Evolutionary conservation across 2,113 vertebrate genomes (phyloP).

Genomic region (Athene cunicularia): DNA sequence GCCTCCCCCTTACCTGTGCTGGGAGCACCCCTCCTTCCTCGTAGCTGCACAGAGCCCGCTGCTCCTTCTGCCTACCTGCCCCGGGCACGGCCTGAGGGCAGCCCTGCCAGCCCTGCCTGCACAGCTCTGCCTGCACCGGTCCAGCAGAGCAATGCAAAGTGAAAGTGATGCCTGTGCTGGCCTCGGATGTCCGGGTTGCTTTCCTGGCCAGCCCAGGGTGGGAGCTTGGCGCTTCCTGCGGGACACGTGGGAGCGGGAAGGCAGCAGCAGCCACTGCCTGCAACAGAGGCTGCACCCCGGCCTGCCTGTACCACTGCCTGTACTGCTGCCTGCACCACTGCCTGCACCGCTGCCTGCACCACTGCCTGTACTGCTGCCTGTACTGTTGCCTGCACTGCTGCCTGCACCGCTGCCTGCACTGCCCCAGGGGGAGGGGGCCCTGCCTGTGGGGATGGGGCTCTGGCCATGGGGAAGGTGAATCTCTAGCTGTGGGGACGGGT

Average conservation of each 20-base stretch:
- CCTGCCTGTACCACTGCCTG: neutral
- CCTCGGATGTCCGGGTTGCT: neutral
- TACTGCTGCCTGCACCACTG: too few species aligned
- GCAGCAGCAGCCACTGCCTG: neutral
- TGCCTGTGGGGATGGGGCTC: neutral
- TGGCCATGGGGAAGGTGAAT: neutral
- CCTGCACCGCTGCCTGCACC: too few species aligned
- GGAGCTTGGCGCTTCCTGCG: neutral
- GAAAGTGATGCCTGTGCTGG: neutral
- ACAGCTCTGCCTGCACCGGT: neutral
- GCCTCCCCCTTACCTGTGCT: neutral
- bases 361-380: too few species aligned
- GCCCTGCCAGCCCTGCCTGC: neutral
- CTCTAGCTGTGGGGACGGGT: too few species aligned
- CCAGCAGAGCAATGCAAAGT: neutral
- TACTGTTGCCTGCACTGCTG: too few species aligned
- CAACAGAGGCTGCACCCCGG: neutral
- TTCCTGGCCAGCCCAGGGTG: neutral
- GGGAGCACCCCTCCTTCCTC: neutral
- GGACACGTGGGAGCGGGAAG: neutral
- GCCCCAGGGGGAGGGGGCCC: too few species aligned
- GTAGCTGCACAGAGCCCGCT: neutral
- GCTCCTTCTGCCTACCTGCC: too few species aligned
- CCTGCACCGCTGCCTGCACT: neutral
- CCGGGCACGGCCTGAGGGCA: too few species aligned